phyloP scores from a whole-genome alignment of 2,888 invertebrate species.

The Tenodera sinensis region DNA sequence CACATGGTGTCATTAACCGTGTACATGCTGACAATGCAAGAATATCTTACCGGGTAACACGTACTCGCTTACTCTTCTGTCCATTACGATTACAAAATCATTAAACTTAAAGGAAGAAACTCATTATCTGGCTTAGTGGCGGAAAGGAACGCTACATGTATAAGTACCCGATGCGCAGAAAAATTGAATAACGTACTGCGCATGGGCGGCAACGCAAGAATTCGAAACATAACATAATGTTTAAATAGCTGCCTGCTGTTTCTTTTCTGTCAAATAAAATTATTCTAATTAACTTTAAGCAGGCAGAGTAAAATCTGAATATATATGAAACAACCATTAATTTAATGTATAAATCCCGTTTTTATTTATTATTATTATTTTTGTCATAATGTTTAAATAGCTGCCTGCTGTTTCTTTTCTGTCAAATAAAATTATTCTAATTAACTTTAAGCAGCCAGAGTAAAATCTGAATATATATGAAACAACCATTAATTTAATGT shows the following conservation, averaged over 20 bases:
- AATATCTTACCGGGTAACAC: constrained; percentile 2
- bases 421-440: background rate
- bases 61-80: background rate
- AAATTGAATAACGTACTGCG: constrained; percentile 17
- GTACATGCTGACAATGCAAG: background rate
- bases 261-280: background rate
- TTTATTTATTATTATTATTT: too few species aligned
- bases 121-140: background rate
- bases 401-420: background rate
- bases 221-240: background rate
- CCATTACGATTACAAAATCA: background rate
- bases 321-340: background rate
- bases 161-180: constrained; percentile 16
- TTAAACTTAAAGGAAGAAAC: background rate
- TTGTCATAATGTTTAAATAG: background rate
- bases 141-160: constrained; percentile 14
- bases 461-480: background rate
- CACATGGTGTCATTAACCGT: background rate
- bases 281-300: background rate
- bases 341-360: too few species aligned
- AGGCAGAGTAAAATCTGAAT: background rate
- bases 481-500: background rate
- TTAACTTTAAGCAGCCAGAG: background rate
- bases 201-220: constrained; percentile 11
- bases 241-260: background rate